Base-by-base conservation (phyloP, 2,113 vertebrate species). In the Empidonax alnorum region DNA sequence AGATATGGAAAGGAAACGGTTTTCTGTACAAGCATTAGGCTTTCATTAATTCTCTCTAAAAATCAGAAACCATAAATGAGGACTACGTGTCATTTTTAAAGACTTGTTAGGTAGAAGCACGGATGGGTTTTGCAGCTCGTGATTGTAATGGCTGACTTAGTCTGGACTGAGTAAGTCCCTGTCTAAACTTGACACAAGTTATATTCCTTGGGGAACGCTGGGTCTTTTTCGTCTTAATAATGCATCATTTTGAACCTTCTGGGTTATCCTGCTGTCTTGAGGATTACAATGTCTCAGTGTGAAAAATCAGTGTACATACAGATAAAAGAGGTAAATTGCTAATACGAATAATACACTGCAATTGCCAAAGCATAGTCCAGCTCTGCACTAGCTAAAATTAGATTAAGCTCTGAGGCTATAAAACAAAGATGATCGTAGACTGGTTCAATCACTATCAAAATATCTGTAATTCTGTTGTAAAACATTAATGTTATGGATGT, bases 361-460 rank as follows among this genome's bases (percentile, higher is more conserved):
- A 90, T 96, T 96, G 88, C 89, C 89, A 95, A 95, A 95, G 66
- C 31, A 13, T 62, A 81, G 81, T 58, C 66, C 39, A 58, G n/a
- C n/a, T 89, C 89, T 86, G 39, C 84, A 88, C 62, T 95, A 95
- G 81, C 56, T 95, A 78, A 97, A 97, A 97, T 97, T 97, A 96
- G 91, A 96, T 97, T 97, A 94, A 96, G 87, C 89, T 97, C 96
- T 95, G 96, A 96, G 87, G 94, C 93, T 96, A 69, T 96, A 95
- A 97, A 97, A 89, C 95, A 97, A 95, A 96, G 91, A 94, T 93
- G 88, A 94, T 97, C 92, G 84, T 52, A 96, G 89, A 87, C 84
- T 96, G 95, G 49, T 97, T 97, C 94, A 97, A 76, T 97, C 93
- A 55, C 61, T 96, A 97, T 96, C 95, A 97, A 97, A 97, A 96